Evolutionary conservation across 2,113 vertebrate species (phyloP).

Genomic region (Poeciliopsis occidentalis): DNA sequence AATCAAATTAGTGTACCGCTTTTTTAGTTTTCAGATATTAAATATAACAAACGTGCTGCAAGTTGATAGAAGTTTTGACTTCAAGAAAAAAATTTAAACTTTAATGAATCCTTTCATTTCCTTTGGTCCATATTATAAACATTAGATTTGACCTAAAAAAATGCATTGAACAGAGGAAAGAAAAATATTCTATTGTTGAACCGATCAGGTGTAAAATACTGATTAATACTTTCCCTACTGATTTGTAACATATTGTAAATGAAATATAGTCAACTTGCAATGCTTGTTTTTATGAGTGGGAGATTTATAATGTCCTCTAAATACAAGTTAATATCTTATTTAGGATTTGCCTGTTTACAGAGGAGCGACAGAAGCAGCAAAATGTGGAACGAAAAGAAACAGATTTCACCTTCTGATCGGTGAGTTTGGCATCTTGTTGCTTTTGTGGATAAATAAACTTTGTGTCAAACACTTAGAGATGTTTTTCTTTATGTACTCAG

Average conservation of each 20-base stretch:
- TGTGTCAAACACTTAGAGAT: not conserved
- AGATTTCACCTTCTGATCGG: conserved; percentile 32
- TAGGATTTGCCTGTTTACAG: not conserved
- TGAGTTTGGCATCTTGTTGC: conserved; percentile 3
- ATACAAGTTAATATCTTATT: not conserved
- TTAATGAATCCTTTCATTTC: too few relatives aligned
- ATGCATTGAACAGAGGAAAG: not conserved
- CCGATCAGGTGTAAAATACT: not conserved
- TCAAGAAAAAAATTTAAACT: too few relatives aligned
- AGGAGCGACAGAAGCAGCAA: not conserved
- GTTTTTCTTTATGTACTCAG: conserved; percentile 64
- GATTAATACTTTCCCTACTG: not conserved
- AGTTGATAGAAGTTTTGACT: too few relatives aligned
- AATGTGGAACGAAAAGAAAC: conserved; percentile 23
- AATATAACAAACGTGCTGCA: too few relatives aligned
- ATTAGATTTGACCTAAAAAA: too few relatives aligned
- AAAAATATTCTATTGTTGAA: not conserved
- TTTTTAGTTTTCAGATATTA: not conserved
- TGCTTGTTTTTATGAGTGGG: not conserved
- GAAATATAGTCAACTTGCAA: not conserved
- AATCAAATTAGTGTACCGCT: not conserved
- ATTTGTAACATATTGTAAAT: not conserved
- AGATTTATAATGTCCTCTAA: not conserved
- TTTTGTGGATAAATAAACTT: not conserved
- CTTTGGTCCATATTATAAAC: too few relatives aligned